Percentiles rank a stretch among this genome's conserved stretches.
These are phyloP conservation scores for Brachycybe producta DNA, from an alignment of 2,888 invertebrate genomes.

Conservation along the genomic window DNA sequence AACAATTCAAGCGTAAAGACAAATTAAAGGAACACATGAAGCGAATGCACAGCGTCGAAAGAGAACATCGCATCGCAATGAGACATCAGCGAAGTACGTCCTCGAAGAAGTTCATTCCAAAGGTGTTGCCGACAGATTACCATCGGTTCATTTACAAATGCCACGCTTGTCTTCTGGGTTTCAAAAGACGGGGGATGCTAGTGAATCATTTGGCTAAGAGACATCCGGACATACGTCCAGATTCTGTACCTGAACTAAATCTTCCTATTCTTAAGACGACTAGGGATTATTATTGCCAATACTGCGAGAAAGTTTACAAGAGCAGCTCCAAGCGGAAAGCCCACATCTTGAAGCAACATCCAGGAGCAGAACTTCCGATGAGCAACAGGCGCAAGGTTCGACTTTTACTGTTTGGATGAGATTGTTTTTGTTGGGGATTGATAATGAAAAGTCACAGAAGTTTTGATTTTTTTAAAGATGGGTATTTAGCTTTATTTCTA, in stretches of 20 bases:
- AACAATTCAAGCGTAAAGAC: constrained; percentile 62
- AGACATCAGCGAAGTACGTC: constrained; percentile 25
- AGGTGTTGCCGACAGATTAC: constrained; percentile 49
- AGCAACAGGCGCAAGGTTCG: constrained; percentile 30
- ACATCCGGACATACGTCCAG: constrained; percentile 48
- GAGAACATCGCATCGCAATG: constrained; percentile 28
- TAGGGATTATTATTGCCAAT: constrained; percentile 67
- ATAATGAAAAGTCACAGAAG: too few relatives aligned
- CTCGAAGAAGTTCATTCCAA: constrained; percentile 44
- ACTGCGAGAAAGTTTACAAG: constrained; percentile 71
- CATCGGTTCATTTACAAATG: constrained; percentile 63
- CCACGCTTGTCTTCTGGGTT: constrained; percentile 56
- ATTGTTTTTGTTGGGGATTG: neutral
- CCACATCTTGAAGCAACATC: constrained; percentile 70
- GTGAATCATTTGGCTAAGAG: constrained; percentile 69
- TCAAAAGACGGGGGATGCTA: constrained; percentile 70
- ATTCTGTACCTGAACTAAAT: constrained; percentile 53
- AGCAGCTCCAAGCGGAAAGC: constrained; percentile 70
- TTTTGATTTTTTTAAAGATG: too few relatives aligned
- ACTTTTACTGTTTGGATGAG: neutral
- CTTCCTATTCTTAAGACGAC: constrained; percentile 63
- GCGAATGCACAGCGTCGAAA: constrained; percentile 47
- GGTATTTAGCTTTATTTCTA: too few relatives aligned
- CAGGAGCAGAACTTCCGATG: constrained; percentile 53
- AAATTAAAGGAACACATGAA: constrained; percentile 59